Evolutionary conservation across 1,140 invertebrate genomes (phyloP).

Genomic region (Drosophila varians): DNA sequence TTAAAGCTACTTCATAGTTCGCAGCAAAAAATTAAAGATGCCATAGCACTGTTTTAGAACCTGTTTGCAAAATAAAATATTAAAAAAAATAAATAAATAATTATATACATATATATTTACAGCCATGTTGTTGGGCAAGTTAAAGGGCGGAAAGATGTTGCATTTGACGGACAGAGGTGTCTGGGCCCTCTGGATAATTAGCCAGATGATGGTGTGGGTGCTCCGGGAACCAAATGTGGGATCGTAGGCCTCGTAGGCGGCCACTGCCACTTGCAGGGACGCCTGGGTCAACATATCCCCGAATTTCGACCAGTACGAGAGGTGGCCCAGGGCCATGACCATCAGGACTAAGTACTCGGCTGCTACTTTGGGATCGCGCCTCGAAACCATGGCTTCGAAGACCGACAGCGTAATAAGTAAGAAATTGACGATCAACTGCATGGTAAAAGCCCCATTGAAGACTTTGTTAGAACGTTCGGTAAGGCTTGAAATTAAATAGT

Average conservation of each 20-base stretch:
- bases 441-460: not conserved
- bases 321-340: constrained; percentile 28
- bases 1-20: not conserved
- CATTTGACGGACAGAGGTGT: constrained; percentile 20
- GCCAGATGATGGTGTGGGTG: constrained; percentile 17
- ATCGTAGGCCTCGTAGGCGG: constrained; percentile 49
- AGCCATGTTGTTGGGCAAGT: constrained; percentile 41
- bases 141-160: constrained; percentile 47
- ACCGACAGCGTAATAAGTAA: constrained; percentile 45
- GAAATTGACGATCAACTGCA: constrained; percentile 41
- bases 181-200: constrained; percentile 47
- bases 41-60: not conserved
- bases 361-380: constrained; percentile 27
- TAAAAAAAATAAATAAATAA: not conserved
- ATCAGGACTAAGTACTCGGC: constrained; percentile 43
- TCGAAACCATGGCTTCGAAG: constrained; percentile 32
- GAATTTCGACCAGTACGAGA: constrained; percentile 39
- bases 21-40: not conserved
- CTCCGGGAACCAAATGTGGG: not conserved
- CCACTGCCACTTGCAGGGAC: constrained; percentile 33
- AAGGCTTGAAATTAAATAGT: constrained; percentile 13
- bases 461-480: not conserved
- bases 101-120: constrained; percentile 24
- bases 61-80: not conserved
- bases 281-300: constrained; percentile 51